phyloP scores from a whole-genome alignment of 1,140 invertebrate species.

The Zelostemma sp. region DNA sequence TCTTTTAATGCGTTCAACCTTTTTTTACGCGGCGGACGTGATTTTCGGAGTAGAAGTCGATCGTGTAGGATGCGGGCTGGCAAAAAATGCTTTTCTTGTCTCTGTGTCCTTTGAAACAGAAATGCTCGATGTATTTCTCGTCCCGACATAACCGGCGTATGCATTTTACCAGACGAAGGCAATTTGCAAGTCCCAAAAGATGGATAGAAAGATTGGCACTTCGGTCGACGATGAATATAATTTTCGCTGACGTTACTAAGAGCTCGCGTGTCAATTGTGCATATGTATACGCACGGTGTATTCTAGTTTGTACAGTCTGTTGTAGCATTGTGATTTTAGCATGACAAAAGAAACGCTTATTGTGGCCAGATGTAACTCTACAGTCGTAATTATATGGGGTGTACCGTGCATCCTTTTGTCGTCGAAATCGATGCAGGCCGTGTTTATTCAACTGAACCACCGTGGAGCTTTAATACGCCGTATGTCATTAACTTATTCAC shows the following conservation, averaged over 20 bases:
- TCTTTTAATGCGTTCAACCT: too few species aligned
- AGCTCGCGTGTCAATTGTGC: constrained; percentile 46
- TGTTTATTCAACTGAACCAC: constrained; percentile 40
- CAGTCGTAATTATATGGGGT: constrained; percentile 38
- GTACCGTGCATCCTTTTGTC: constrained; percentile 40
- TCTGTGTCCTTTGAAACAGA: constrained; percentile 3
- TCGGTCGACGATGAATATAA: constrained; percentile 40
- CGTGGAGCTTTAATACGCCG: constrained; percentile 31
- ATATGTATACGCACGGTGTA: constrained; percentile 16
- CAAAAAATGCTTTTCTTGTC: background rate
- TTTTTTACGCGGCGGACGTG: too few species aligned
- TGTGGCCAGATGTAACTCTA: constrained; percentile 46
- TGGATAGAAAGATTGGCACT: constrained; percentile 43
- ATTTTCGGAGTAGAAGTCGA: constrained; percentile 25
- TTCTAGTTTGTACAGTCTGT: constrained; percentile 34
- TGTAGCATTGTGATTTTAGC: constrained; percentile 35
- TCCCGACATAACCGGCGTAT: constrained; percentile 23
- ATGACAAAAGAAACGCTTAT: constrained; percentile 46
- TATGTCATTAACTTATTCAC: constrained; percentile 14
- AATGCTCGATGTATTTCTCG: constrained; percentile 25
- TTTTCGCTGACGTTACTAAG: constrained; percentile 27
- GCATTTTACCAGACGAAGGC: constrained; percentile 39
- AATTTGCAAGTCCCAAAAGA: constrained; percentile 42
- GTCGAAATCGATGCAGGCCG: constrained; percentile 24
- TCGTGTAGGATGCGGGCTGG: constrained; percentile 11